These are phyloP conservation scores for Astreopora myriophthalma DNA, from an alignment of 64 coral and sea anemone species.

Conservation along the genomic window DNA sequence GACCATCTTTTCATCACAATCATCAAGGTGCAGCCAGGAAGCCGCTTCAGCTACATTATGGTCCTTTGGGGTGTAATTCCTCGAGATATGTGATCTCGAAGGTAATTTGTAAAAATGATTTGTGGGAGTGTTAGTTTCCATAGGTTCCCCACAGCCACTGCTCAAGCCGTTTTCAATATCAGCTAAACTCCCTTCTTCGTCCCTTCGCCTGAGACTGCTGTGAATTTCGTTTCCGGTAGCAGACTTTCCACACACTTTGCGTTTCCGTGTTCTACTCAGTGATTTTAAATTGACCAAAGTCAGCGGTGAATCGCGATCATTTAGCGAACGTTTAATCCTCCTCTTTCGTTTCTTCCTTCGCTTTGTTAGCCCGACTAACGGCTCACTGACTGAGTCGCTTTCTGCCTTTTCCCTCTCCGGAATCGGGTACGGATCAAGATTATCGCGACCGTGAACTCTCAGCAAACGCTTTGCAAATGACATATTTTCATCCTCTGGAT, in stretches of 20 bases:
- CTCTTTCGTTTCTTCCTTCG: constrained; percentile 79
- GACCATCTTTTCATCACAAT: constrained; percentile 29
- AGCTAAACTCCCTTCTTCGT: constrained; percentile 52
- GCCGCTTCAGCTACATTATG: background rate
- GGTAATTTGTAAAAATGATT: constrained; percentile 23
- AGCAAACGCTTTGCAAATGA: constrained; percentile 61
- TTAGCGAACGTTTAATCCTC: constrained; percentile 50
- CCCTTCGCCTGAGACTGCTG: constrained; percentile 23
- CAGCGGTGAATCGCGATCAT: constrained; percentile 26
- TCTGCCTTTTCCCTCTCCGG: constrained; percentile 80
- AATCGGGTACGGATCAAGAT: constrained; percentile 68
- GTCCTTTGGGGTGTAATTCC: background rate
- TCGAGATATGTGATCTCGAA: background rate
- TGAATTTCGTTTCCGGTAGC: constrained; percentile 27
- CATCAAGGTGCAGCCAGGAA: background rate
- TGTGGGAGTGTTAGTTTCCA: background rate
- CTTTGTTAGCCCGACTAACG: constrained; percentile 59
- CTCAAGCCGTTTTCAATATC: constrained; percentile 60
- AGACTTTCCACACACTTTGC: constrained; percentile 45
- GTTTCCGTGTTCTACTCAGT: constrained; percentile 19
- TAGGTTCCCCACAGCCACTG: constrained; percentile 5
- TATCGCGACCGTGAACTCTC: constrained; percentile 36
- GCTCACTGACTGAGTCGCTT: constrained; percentile 68
- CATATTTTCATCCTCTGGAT: constrained; percentile 57
- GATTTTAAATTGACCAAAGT: constrained; percentile 20